phyloP scores from a whole-genome alignment of 2,797 vertebrate genomes.

The Protosalanx chinensis region DNA sequence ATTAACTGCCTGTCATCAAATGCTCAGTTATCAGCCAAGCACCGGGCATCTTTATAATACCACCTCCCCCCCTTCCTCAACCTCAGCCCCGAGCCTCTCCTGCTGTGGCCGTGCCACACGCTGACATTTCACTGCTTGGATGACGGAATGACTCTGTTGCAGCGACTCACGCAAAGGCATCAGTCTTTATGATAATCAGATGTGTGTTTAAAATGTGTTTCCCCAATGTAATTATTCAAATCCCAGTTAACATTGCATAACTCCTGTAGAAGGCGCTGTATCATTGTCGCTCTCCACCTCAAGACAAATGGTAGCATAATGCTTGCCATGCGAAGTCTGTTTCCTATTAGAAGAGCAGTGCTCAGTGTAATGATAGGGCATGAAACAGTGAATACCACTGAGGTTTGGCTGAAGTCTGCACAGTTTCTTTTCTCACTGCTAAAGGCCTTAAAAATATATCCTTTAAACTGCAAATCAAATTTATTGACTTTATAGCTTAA shows the following conservation, averaged over 20 bases:
- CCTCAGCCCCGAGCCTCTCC: conserved; percentile 7
- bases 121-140: conserved; percentile 22
- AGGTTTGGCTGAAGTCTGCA: conserved; percentile 30
- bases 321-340: conserved; percentile 19
- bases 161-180: background rate
- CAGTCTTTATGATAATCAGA: conserved; percentile 18
- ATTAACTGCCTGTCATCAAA: conserved; percentile 19
- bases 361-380: conserved; percentile 34
- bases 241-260: conserved; percentile 25
- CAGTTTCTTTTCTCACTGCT: conserved; percentile 35
- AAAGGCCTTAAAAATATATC: conserved; percentile 28
- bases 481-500: background rate
- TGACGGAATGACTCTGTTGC: conserved; percentile 1
- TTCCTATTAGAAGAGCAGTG: conserved; percentile 30
- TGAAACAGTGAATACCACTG: conserved; percentile 32
- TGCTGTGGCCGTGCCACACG: conserved; percentile 7
- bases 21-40: conserved; percentile 13
- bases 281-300: conserved; percentile 15
- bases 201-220: conserved; percentile 28
- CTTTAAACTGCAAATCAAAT: conserved; percentile 36
- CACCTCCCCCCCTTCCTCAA: background rate
- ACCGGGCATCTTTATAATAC: conserved; percentile 11
- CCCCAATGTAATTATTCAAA: conserved; percentile 27
- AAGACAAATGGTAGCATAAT: conserved; percentile 25
- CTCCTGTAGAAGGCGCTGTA: conserved; percentile 11